Percentiles rank a stretch among this genome's conserved stretches.
These are phyloP conservation scores for Ypsolopha scabrella DNA, from an alignment of 2,888 invertebrate genomes.

Conservation along the genomic window DNA sequence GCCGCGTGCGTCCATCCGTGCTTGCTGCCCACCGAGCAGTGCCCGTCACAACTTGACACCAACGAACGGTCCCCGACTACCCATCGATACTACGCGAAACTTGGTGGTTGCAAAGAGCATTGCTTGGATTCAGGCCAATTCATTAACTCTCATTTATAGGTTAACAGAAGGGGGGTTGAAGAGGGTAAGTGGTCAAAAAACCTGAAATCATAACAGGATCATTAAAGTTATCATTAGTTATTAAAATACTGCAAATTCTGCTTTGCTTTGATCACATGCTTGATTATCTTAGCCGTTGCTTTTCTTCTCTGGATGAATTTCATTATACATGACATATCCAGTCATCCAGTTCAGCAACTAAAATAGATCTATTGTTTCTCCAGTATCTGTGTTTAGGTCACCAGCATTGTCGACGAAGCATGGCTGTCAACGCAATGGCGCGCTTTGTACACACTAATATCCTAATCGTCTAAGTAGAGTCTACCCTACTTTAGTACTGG, in stretches of 20 bases:
- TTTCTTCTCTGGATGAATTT: no score
- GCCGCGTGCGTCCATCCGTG: slow-evolving; percentile 26
- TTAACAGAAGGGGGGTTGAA: neutral
- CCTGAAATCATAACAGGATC: slow-evolving; percentile 49
- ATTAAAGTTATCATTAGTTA: neutral
- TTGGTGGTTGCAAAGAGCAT: slow-evolving; percentile 38
- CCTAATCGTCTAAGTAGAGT: no score
- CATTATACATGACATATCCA: no score
- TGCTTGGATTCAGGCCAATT: slow-evolving; percentile 57
- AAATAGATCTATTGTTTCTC: no score
- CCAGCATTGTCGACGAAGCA: no score
- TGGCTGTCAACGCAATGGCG: no score
- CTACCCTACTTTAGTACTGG: slow-evolving; percentile 14
- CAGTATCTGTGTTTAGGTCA: no score
- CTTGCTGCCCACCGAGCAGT: slow-evolving; percentile 14
- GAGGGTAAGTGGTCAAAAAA: slow-evolving; percentile 19
- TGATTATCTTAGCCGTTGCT: no score
- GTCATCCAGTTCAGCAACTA: no score
- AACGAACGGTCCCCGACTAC: neutral
- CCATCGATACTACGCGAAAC: neutral
- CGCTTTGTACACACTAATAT: no score
- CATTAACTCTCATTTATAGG: neutral
- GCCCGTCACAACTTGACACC: slow-evolving; percentile 9
- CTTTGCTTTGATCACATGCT: no score
- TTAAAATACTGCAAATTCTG: no score